phyloP scores from a whole-genome alignment of 2,113 vertebrate genomes.

The Anoplopoma fimbria region DNA sequence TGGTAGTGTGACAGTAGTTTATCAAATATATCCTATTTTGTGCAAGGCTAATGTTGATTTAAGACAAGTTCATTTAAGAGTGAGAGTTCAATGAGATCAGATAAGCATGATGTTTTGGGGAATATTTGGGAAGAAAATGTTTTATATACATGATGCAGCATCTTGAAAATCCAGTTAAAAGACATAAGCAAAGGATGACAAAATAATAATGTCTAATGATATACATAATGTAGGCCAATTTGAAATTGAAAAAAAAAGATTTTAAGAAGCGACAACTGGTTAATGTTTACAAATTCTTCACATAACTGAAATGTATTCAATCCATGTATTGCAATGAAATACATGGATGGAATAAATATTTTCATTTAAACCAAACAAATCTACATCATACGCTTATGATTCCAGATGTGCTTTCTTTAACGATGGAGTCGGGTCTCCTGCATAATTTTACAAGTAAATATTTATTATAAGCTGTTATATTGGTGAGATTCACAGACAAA shows the following conservation, averaged over 20 bases:
- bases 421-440: background rate
- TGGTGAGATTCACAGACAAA: constrained; percentile 12
- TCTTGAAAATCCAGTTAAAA: background rate
- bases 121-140: background rate
- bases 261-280: background rate
- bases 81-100: no score
- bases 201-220: background rate
- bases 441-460: constrained; percentile 14
- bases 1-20: no score
- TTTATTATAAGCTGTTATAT: background rate
- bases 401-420: background rate
- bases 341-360: background rate
- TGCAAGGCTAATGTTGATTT: no score
- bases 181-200: background rate
- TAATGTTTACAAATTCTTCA: background rate
- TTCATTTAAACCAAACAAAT: no score
- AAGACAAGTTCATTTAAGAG: no score
- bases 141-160: background rate
- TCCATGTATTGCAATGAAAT: background rate
- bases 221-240: background rate
- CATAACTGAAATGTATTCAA: background rate
- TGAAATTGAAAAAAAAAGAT: background rate
- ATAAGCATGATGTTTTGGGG: no score
- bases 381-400: background rate
- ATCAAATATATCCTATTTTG: no score